These are phyloP conservation scores for Aethina tumida DNA, from an alignment of 1,140 invertebrate genomes.

Conservation along the genomic window DNA sequence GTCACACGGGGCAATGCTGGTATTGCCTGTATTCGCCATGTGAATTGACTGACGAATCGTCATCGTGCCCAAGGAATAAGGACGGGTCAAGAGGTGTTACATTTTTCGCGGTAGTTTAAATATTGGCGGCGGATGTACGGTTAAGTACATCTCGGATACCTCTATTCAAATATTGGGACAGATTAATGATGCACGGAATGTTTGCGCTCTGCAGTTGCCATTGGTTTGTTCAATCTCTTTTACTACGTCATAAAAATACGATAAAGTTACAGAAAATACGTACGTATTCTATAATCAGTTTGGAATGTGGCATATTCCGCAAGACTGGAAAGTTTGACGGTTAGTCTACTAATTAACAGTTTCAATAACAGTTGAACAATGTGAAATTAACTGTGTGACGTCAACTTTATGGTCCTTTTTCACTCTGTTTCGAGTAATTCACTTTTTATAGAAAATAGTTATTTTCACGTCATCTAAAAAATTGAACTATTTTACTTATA, in stretches of 20 bases:
- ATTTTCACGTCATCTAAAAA: no score
- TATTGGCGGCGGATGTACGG: slow-evolving; percentile 1
- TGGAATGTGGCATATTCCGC: no score
- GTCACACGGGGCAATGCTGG: slow-evolving; percentile 17
- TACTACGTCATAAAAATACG: not conserved
- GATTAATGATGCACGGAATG: not conserved
- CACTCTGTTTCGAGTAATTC: no score
- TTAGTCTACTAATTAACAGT: no score
- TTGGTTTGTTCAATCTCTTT: not conserved
- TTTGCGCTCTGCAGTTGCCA: not conserved
- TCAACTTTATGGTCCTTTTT: no score
- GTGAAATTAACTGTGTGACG: no score
- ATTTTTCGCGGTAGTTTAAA: not conserved
- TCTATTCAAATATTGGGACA: not conserved
- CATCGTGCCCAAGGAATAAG: slow-evolving; percentile 3
- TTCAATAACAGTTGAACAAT: no score
- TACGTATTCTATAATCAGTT: no score
- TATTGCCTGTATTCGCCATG: slow-evolving; percentile 10
- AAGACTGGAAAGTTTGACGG: no score
- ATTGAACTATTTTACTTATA: no score
- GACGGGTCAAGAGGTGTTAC: not conserved
- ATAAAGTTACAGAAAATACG: no score
- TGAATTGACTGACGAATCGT: slow-evolving; percentile 15
- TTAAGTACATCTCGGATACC: not conserved
- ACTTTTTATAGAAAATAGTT: no score